These are phyloP conservation scores for Trissolcus basalis DNA, from an alignment of 1,140 invertebrate species.

Conservation along the genomic window DNA sequence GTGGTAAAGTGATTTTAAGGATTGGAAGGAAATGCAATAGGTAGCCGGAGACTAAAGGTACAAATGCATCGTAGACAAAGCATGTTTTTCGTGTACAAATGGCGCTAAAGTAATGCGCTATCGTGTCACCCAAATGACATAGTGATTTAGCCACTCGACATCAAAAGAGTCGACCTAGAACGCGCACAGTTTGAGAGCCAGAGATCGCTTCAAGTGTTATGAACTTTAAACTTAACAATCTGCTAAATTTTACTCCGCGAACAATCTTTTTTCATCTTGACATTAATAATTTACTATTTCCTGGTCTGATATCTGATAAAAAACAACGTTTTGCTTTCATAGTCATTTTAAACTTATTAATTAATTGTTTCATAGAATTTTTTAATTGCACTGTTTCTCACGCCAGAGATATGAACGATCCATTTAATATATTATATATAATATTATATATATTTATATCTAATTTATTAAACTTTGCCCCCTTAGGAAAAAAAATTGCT, in stretches of 20 bases:
- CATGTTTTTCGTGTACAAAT: constrained; percentile 20
- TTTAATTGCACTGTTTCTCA: too few species aligned
- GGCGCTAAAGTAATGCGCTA: constrained; percentile 33
- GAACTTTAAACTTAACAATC: constrained; percentile 63
- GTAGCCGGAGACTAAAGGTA: not conserved
- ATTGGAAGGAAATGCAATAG: too few species aligned
- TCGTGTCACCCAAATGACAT: constrained; percentile 33
- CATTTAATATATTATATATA: too few species aligned
- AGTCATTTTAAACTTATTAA: too few species aligned
- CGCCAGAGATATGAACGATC: too few species aligned
- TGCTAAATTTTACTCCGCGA: constrained; percentile 61
- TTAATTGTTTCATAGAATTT: too few species aligned
- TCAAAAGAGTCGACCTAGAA: constrained; percentile 47
- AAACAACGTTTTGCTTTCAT: too few species aligned
- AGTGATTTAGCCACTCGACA: constrained; percentile 35
- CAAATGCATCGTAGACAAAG: constrained; percentile 33
- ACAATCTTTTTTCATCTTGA: constrained; percentile 21
- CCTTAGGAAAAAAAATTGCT: too few species aligned
- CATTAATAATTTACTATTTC: not conserved
- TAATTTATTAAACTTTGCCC: too few species aligned
- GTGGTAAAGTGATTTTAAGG: too few species aligned
- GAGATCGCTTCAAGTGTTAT: constrained; percentile 63
- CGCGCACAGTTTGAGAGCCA: constrained; percentile 27
- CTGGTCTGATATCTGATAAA: not conserved
- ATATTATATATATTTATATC: too few species aligned